Percentiles rank a stretch among this genome's conserved stretches.
phyloP scores from a whole-genome alignment of 2,113 vertebrate genomes.

The Ellobius talpinus region DNA sequence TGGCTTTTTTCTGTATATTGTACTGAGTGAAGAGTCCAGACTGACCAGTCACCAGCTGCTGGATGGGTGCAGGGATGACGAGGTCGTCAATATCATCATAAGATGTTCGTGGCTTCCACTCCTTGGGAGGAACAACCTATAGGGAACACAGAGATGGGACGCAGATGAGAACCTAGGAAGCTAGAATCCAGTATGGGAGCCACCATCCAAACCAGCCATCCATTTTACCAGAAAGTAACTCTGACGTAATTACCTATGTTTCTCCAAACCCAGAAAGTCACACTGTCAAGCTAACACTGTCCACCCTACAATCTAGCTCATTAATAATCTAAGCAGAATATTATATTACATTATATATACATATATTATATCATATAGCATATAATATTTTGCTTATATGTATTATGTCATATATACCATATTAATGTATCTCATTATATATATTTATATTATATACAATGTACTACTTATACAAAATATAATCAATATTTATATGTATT shows the following conservation, averaged over 20 bases:
- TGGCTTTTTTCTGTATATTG: conserved; percentile 99
- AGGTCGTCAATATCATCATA: conserved; percentile 97
- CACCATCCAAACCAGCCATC: neutral
- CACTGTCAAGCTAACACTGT: neutral
- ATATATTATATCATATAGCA: too few species aligned
- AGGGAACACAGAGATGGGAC: conserved; percentile 14
- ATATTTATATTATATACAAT: too few species aligned
- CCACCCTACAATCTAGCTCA: neutral
- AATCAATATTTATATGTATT: too few species aligned
- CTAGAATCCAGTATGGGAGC: neutral
- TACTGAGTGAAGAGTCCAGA: conserved; percentile 99
- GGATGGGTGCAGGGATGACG: conserved; percentile 97
- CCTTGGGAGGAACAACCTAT: conserved; percentile 96
- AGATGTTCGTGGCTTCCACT: conserved; percentile 94
- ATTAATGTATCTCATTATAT: too few species aligned
- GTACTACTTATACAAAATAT: too few species aligned
- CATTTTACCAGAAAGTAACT: conserved; percentile 8
- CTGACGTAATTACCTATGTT: neutral
- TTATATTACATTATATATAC: too few species aligned
- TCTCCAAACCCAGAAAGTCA: neutral
- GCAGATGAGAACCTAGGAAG: neutral
- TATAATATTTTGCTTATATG: too few species aligned
- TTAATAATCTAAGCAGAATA: too few species aligned
- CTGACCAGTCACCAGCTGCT: conserved; percentile 98
- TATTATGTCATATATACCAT: too few species aligned